Evolutionary conservation across 2,113 vertebrate species (phyloP).

Genomic region (Centropus bengalensis): DNA sequence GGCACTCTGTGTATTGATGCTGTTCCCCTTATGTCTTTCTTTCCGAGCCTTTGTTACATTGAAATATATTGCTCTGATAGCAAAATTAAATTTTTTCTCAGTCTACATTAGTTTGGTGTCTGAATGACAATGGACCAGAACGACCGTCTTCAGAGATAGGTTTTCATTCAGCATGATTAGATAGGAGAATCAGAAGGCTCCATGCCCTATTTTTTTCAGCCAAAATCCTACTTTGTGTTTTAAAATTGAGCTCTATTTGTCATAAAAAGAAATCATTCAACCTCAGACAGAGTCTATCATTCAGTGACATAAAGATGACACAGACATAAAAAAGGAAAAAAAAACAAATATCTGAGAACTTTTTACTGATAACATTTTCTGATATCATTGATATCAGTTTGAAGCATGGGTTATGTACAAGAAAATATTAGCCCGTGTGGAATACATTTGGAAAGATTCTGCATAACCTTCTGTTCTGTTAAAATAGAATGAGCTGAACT

Average conservation of each 20-base stretch:
- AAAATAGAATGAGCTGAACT: background rate
- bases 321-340: background rate
- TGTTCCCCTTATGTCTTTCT: background rate
- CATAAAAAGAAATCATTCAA: background rate
- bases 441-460: background rate
- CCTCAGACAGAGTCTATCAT: background rate
- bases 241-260: background rate
- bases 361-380: background rate
- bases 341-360: background rate
- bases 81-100: background rate
- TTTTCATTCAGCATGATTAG: background rate
- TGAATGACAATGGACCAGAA: background rate
- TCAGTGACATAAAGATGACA: background rate
- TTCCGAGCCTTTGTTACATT: background rate
- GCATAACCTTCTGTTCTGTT: background rate
- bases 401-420: background rate
- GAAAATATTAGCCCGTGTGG: background rate
- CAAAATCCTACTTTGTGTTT: background rate
- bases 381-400: background rate
- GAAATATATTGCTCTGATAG: background rate
- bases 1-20: background rate
- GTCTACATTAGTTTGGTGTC: background rate
- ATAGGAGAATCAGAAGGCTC: background rate
- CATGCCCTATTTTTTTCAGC: background rate
- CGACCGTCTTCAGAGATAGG: background rate